phyloP scores from a whole-genome alignment of 2,113 vertebrate species.

The Syngnathus typhle region DNA sequence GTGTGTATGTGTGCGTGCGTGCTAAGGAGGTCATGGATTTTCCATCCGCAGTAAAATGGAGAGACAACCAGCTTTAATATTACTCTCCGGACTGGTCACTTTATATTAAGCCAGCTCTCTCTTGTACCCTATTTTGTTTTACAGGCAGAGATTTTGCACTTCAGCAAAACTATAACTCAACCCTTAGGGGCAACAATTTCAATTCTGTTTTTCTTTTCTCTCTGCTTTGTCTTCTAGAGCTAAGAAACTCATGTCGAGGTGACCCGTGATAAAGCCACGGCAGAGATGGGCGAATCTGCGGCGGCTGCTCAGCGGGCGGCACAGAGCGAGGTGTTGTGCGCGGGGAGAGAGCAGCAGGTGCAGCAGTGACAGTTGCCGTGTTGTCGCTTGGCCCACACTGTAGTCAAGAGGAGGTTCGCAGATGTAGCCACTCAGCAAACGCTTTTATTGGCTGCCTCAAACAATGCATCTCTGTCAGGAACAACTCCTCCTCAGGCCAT shows the following conservation, averaged over 20 bases:
- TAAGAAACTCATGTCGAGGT: conserved; percentile 79
- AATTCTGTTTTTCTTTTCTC: conserved; percentile 72
- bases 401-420: conserved; percentile 73
- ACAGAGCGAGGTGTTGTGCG: conserved; percentile 55
- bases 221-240: conserved; percentile 78
- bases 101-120: conserved; percentile 63
- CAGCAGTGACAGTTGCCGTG: conserved; percentile 70
- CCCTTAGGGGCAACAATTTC: conserved; percentile 78
- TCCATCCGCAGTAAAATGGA: conserved; percentile 25
- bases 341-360: conserved; percentile 79
- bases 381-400: conserved; percentile 64
- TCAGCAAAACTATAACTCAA: conserved; percentile 76
- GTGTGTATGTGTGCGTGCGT: conserved; percentile 16
- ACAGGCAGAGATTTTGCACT: conserved; percentile 76
- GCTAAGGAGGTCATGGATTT: conserved; percentile 29
- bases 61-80: conserved; percentile 29
- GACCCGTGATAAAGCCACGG: conserved; percentile 75
- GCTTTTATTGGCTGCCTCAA: conserved; percentile 65
- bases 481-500: conserved; percentile 59
- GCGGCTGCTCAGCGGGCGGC: conserved; percentile 63
- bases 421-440: conserved; percentile 69
- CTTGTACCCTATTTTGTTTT: conserved; percentile 77
- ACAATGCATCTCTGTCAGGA: conserved; percentile 73
- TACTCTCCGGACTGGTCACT: conserved; percentile 34
- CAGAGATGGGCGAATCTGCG: conserved; percentile 70